Base-by-base conservation (phyloP, 2,888 invertebrate genomes). In the Notodonta dromedarius region DNA sequence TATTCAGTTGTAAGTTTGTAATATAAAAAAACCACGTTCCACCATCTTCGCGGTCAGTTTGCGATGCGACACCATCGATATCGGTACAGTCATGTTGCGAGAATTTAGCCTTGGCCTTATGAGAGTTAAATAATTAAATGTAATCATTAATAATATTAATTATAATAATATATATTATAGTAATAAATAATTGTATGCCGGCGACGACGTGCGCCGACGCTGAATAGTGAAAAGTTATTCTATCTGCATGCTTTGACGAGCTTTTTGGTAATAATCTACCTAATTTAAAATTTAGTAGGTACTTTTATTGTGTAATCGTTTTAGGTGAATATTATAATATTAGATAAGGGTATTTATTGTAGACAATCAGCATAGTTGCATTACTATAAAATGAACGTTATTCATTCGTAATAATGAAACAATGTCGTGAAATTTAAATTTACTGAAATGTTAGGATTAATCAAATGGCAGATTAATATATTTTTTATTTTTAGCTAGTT, bases 71-170 rank as follows among this genome's bases (percentile, higher is more conserved):
- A 83, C 78, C 75, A 79, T 83, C 86, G 88, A 86, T 84, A 83
- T 79, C 84, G 80, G 88, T 88, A 89, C 89, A 90, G 90, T 90
- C 86, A 88, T 91, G 90, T 91, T 92, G 93, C 92, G 93, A 92
- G 93, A 93, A 93, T 93, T 93, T 93, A 93, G 93, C 91, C 93
- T 93, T 93, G 93, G 93, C 93, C 93, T 93, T 93, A 93, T 94
- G 92, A 94, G 87, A 93, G 89, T 92, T 88, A 88, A 90, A 89
- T 88, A 88, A 89, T 84, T 89, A 88, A 90, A 89, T 92, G 85
- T 93, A 93, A 92, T 91, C 90, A 89, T 87, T 89, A 35, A 24
- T 35, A 6, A 87, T 88, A 87, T 86, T 87, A 78, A 82, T 79
- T 75, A 82, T 72, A 82, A 86, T 87, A 88, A 24, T 24, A 24